Base-by-base conservation (phyloP, 2,888 invertebrate species). In the Meiosimyza decipiens region DNA sequence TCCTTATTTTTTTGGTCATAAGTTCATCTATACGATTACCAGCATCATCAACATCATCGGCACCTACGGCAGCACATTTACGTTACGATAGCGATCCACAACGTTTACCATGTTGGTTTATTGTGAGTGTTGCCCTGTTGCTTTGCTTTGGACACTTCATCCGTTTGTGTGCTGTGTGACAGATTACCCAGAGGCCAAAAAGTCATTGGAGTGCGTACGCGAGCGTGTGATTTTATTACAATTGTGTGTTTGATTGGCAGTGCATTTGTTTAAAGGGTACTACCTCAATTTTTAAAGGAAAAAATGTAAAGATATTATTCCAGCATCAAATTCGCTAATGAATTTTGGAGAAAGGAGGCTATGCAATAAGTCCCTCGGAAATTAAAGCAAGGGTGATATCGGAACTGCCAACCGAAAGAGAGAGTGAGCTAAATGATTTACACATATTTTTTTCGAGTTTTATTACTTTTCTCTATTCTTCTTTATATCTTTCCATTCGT, bases 211-310 rank as follows among this genome's bases (percentile, higher is more conserved):
- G 13, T 40, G 47, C 22, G 54, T 52, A 54, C 54, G 52, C 55
- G 54, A 70, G 63, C 62, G 70, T 69, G 69, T 69, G 62, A 69
- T 51, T 68, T 40, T 69, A 18, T 15, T 16, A 52, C 9, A 40
- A 9, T 40, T 40, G 40, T 40, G 40, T 9, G 9, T 40, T 40
- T 40, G 9, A 6, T 40, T 40, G 40, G 6, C 9, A 40, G 40
- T 40, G 40, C 40, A 40, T 40, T 40, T 40, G 40, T 40, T 40
- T 40, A 9, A 7, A 40, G 4, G 40, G 40, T 40, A 6, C 40
- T 40, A 40, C 40, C 1, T 40, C 40, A 40, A 40, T 40, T 40
- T 40, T 40, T 40, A 9, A 9, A 9, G 40, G 9, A 40, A 4
- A 40, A 7, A 40, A 9, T 40, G 4, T 9, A 7, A 9, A 9